These are phyloP conservation scores for Aphelinus atriplicis DNA, from an alignment of 1,140 invertebrate species.

Conservation along the genomic window DNA sequence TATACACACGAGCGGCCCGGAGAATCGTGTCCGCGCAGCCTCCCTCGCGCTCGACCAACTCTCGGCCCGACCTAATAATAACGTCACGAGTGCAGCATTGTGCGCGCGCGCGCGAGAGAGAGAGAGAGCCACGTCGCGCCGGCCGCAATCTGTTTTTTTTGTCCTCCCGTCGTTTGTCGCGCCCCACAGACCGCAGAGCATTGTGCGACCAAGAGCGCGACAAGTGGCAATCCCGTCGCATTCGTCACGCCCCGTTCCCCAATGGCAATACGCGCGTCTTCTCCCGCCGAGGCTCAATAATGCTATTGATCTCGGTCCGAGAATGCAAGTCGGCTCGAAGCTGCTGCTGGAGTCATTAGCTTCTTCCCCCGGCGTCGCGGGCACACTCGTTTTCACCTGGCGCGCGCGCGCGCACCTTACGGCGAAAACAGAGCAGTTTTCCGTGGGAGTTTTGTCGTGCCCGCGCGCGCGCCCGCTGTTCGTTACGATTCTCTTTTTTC, in stretches of 20 bases:
- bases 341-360: no score
- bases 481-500: constrained; percentile 28
- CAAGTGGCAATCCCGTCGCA: constrained; percentile 31
- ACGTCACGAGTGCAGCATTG: constrained; percentile 30
- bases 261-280: constrained; percentile 20
- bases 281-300: background rate
- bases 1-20: background rate
- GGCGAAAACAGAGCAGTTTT: constrained; percentile 22
- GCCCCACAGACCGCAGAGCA: constrained; percentile 23
- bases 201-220: constrained; percentile 26
- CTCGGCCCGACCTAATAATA: constrained; percentile 36
- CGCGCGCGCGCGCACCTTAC: background rate
- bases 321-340: no score
- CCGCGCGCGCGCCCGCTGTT: background rate
- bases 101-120: background rate
- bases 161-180: constrained; percentile 26
- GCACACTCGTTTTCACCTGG: background rate
- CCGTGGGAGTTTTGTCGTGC: constrained; percentile 34
- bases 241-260: constrained; percentile 29
- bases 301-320: constrained; percentile 22
- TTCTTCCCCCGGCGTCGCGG: no score
- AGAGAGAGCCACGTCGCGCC: no score
- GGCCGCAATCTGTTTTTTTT: background rate
- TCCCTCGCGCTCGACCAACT: no score
- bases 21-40: constrained; percentile 7